Evolutionary conservation across 2,113 vertebrate species (phyloP), one percentile per base, ranked within the genome.

Genomic region (Grammomys dolichurus): DNA sequence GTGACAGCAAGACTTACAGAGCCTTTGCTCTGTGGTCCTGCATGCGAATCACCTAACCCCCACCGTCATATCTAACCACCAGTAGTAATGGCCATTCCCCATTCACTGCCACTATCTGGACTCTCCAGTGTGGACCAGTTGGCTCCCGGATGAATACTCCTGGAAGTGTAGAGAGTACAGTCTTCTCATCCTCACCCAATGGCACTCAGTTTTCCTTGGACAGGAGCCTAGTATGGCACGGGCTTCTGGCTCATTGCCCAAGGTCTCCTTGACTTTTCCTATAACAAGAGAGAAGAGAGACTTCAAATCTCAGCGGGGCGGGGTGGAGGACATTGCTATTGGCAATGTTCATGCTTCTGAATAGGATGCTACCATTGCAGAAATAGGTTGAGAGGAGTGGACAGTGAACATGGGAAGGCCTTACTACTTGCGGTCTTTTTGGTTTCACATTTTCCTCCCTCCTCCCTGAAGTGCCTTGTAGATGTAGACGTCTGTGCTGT

Each of bases 201-300:
- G 96, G 95, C 56, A 89, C 95, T 95, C 82, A 95, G 88, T 97
- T 96, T 84, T 84, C 95, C 97, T 95, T 97, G 88, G 96, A 96
- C 96, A 89, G 86, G 89, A 84, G 67, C 84, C 76, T 76, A 80
- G 84, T 95, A 95, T 95, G 95, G 94, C 95, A 94, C 82, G 76
- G 9, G 43, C 20, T 93, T 95, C 67, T 95, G 76, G 88, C 97
- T 87, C 73, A 67, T 36, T 0, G 0, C n/a, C 22, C 58, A 7
- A 63, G 60, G 0, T n/a, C 46, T 84, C 63, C 95, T 97, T 96
- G n/a, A 36, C 0, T 95, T 40, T 40, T 91, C 72, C 95, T 85
- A 48, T 73, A 96, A 93, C 69, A 93, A 43, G 13, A 78, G 94
- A 86, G 90, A 97, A 95, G 73, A 95, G 77, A 93, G 80, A 4